phyloP scores from a whole-genome alignment of 1,140 invertebrate genomes.

The Plodia interpunctella region DNA sequence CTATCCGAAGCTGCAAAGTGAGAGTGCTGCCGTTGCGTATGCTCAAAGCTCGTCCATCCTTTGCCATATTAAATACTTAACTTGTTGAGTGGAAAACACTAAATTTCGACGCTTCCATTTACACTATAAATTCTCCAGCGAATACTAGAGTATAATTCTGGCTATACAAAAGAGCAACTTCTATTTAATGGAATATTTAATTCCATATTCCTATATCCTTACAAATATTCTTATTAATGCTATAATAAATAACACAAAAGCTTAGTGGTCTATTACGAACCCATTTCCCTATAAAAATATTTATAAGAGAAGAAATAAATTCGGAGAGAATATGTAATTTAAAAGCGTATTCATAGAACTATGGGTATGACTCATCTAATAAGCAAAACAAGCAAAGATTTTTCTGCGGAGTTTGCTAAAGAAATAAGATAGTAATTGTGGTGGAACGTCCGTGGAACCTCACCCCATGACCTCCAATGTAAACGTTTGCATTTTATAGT shows the following conservation, averaged over 20 bases:
- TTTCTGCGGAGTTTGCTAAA: conserved; percentile 19
- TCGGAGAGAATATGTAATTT: not conserved
- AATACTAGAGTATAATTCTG: no score
- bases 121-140: no score
- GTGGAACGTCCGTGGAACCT: conserved; percentile 7
- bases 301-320: not conserved
- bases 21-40: no score
- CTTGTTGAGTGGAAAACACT: no score
- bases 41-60: not conserved
- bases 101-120: no score
- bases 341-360: not conserved
- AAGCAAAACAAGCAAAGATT: conserved; percentile 12
- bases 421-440: conserved; percentile 29
- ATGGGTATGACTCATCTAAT: conserved; percentile 4
- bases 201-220: no score
- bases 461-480: not conserved
- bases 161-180: no score
- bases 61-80: no score
- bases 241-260: no score
- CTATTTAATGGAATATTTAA: no score
- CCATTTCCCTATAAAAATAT: not conserved
- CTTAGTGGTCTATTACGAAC: no score
- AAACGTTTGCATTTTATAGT: conserved; percentile 33
- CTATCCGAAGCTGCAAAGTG: not conserved
- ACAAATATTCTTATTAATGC: no score